Base-by-base conservation (phyloP, 1,140 invertebrate genomes). In the Achatina immaculata region DNA sequence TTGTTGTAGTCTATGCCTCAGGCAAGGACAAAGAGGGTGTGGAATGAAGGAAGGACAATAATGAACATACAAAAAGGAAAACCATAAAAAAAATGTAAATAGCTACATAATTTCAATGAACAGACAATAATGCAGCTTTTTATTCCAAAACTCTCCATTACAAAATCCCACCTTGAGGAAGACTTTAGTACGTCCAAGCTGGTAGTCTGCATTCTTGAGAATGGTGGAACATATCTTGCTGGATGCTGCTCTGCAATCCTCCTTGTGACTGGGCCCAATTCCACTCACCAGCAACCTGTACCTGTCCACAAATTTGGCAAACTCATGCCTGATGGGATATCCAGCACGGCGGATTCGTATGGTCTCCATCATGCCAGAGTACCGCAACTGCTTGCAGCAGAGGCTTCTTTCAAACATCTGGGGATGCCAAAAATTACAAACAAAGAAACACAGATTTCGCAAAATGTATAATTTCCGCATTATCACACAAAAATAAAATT, bases 311-410 rank as follows among this genome's bases (percentile, higher is more conserved):
- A 99, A 99, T 89, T 99, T 97, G 28, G 93, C 93, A 90, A 99
- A 99, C 16, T 95, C 95, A 91, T 99, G 98, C 31, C 98, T 93
- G 84, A 99, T 99, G 2, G 99, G 98, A 92, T 99, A 99, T 16
- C 98, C 98, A 51, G 97, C 98, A 87, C 97, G 93, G 83, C 98
- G 93, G 84, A 99, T 99, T 83, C 97, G 93, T 84, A 99, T 99
- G 0, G 98, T 99, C 92, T 99, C 98, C 98, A 99, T 99, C 98
- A 99, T 99, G 68, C 98, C 99, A 0, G 98, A 99, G 90, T 99
- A 99, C 81, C 98, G 93, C 4, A 99, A 92, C 91, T 99, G 99
- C 42, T 97, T 94, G 89, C 98, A 98, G 86, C 98, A 99, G 9
- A 99, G 91, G 51, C 96, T 96, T 80, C 98, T 93, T 92, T 99